phyloP scores from a whole-genome alignment of 2,113 vertebrate species.

The Hemiscyllium ocellatum region DNA sequence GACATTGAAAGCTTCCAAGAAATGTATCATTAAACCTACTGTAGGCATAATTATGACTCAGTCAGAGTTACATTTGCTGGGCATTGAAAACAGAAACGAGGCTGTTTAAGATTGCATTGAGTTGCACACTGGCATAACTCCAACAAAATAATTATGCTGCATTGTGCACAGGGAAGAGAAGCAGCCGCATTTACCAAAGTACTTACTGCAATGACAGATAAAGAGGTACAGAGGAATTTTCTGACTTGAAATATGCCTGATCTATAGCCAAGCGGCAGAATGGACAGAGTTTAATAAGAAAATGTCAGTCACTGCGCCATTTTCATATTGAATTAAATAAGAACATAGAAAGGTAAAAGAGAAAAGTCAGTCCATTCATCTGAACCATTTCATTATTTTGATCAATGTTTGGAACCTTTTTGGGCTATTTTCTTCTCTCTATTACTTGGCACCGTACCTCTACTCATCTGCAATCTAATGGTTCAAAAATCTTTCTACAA shows the following conservation, averaged over 20 bases:
- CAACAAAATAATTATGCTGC: constrained; percentile 16
- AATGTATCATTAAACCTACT: not conserved
- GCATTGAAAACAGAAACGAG: not conserved
- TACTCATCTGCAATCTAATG: too few relatives aligned
- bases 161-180: constrained; percentile 24
- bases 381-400: not conserved
- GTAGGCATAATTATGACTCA: not conserved
- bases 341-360: not conserved
- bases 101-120: not conserved
- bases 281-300: not conserved
- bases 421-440: not conserved
- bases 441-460: not conserved
- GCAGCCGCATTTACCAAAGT: not conserved
- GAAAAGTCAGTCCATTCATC: not conserved
- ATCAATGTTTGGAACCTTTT: not conserved
- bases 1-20: not conserved
- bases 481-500: not conserved
- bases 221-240: constrained; percentile 13
- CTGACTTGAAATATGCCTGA: constrained; percentile 11
- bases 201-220: not conserved
- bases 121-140: not conserved
- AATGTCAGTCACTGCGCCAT: not conserved
- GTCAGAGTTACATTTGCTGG: not conserved
- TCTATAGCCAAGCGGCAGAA: not conserved
- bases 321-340: not conserved